A percentile compares a stretch with the other conserved stretches of the same genome.
Evolutionary conservation across 2,888 invertebrate species (phyloP).

Genomic region (Lepidocyrtinus sp.): DNA sequence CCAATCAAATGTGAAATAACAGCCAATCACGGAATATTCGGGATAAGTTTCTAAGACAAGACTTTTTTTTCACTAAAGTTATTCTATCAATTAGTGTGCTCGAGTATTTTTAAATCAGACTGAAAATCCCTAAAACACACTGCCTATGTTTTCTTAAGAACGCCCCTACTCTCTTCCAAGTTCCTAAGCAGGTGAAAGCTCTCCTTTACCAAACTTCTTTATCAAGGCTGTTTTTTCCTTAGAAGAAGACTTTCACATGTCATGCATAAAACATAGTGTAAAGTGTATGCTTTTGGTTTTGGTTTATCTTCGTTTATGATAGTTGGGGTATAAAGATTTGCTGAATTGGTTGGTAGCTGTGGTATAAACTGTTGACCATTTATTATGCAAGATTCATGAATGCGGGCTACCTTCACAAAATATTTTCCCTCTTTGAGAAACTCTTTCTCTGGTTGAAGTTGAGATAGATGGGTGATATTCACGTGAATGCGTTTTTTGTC

Average conservation of each 20-base stretch:
- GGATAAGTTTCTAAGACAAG: no score
- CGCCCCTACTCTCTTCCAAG: background rate
- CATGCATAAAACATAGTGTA: slow-evolving; percentile 54
- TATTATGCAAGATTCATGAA: slow-evolving; percentile 61
- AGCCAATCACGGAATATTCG: no score
- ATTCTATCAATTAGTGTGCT: no score
- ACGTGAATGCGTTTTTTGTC: background rate
- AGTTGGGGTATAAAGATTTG: slow-evolving; percentile 9
- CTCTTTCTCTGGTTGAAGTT: background rate
- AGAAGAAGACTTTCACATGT: slow-evolving; percentile 42
- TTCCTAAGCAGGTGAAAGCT: slow-evolving; percentile 43
- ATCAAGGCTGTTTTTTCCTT: slow-evolving; percentile 38
- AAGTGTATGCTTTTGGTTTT: slow-evolving; percentile 40
- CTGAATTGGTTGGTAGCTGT: slow-evolving; percentile 32
- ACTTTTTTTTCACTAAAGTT: no score
- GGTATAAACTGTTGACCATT: slow-evolving; percentile 51
- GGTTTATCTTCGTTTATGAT: slow-evolving; percentile 42
- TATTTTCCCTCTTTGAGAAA: background rate
- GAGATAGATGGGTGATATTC: slow-evolving; percentile 16
- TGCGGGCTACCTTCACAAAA: slow-evolving; percentile 34
- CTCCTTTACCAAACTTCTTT: slow-evolving; percentile 39
- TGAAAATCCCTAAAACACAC: slow-evolving; percentile 2
- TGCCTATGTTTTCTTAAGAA: no score
- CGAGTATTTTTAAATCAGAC: no score
- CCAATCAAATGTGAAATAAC: no score